Evolutionary conservation across 35 echinoderm and acorn worm species (phyloP).

Genomic region (Lytechinus variegatus): DNA sequence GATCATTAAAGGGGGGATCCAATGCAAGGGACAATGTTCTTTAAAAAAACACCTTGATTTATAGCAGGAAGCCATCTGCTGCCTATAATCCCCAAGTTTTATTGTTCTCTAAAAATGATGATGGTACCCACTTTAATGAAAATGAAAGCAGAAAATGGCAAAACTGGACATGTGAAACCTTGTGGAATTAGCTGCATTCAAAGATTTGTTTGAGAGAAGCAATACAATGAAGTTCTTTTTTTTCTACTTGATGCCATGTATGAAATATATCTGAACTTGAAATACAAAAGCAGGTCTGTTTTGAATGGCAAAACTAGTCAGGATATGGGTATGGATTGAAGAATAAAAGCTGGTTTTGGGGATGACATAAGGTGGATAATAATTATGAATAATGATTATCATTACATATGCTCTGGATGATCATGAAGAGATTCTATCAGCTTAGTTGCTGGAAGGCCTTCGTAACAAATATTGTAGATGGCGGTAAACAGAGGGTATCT

Average conservation of each 20-base stretch:
- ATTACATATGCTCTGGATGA: slow-evolving; percentile 95
- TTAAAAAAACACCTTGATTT: background rate
- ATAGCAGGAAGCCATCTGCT: background rate
- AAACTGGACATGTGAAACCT: background rate
- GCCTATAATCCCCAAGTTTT: background rate
- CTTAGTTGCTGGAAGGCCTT: slow-evolving; percentile 60
- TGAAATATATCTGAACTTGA: background rate
- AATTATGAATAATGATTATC: background rate
- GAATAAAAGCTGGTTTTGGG: background rate
- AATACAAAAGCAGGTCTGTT: background rate
- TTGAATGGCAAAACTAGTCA: background rate
- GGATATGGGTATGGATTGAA: background rate
- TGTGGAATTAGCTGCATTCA: background rate
- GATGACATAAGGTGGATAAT: background rate
- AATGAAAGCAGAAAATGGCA: background rate
- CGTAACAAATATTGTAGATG: slow-evolving; percentile 88
- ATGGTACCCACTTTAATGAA: background rate
- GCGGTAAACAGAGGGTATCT: slow-evolving; percentile 97
- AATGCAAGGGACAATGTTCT: too few relatives aligned
- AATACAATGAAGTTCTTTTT: background rate
- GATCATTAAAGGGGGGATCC: too few relatives aligned
- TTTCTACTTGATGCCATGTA: background rate
- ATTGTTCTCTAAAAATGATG: background rate
- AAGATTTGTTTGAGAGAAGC: background rate
- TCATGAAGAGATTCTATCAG: slow-evolving; percentile 79